Percentiles rank a stretch among this genome's conserved stretches.
Evolutionary conservation across 2,888 invertebrate species (phyloP).

Genomic region (Bellardia bayeri): DNA sequence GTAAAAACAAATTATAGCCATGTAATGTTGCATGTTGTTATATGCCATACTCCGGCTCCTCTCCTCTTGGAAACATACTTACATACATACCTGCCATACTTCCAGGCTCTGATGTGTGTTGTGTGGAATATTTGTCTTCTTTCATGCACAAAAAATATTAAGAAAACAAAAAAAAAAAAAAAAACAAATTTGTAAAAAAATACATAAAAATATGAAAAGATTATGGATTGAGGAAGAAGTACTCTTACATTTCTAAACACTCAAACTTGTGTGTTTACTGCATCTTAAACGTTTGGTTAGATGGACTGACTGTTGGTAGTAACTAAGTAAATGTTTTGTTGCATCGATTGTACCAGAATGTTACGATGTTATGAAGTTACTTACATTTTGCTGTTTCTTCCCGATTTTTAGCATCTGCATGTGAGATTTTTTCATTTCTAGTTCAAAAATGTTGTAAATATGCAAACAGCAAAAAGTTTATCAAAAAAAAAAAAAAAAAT

Average conservation of each 20-base stretch:
- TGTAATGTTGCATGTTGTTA: slow-evolving; percentile 82
- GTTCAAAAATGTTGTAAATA: slow-evolving; percentile 61
- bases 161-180: slow-evolving; percentile 48
- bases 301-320: slow-evolving; percentile 30
- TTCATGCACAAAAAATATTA: slow-evolving; percentile 57
- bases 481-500: slow-evolving; percentile 48
- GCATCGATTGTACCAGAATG: slow-evolving; percentile 21
- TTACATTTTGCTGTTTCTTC: slow-evolving; percentile 7
- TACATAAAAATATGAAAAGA: slow-evolving; percentile 56
- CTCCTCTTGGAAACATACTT: neutral
- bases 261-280: neutral
- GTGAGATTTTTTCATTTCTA: slow-evolving; percentile 57
- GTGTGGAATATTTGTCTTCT: slow-evolving; percentile 41
- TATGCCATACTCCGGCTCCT: slow-evolving; percentile 46
- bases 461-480: slow-evolving; percentile 25
- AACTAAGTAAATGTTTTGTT: slow-evolving; percentile 32
- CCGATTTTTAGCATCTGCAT: slow-evolving; percentile 36
- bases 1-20: slow-evolving; percentile 83
- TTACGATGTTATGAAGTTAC: slow-evolving; percentile 45
- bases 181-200: slow-evolving; percentile 4
- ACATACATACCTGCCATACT: neutral
- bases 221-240: slow-evolving; percentile 70
- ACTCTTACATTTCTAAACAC: neutral
- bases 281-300: neutral
- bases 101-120: slow-evolving; percentile 20